Conservation (phyloP, 2,113 vertebrate genomes). For the Danio rerio region DNA sequence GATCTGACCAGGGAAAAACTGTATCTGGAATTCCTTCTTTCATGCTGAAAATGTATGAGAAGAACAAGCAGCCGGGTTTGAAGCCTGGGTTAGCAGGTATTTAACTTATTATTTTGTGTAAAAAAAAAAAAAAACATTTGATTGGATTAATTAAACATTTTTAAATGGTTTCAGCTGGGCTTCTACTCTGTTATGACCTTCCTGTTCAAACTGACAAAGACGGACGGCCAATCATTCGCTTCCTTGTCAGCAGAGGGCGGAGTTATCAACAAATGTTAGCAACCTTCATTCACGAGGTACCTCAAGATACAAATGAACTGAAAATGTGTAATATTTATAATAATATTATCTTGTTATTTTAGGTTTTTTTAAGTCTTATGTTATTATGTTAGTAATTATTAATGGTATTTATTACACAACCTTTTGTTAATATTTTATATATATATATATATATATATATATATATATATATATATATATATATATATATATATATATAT, state of each 20-base stretch:
- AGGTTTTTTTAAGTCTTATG: too few relatives aligned
- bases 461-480: too few relatives aligned
- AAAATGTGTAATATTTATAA: too few relatives aligned
- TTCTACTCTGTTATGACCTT: constrained; percentile 89
- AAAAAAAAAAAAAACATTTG: too few relatives aligned
- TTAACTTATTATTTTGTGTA: not conserved
- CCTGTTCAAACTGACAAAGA: constrained; percentile 87
- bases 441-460: too few relatives aligned
- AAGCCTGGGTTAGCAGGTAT: constrained; percentile 93
- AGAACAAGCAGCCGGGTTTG: constrained; percentile 93
- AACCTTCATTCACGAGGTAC: constrained; percentile 89
- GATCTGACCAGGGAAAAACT: constrained; percentile 86
- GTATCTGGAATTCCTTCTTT: constrained; percentile 88
- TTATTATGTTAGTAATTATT: too few relatives aligned
- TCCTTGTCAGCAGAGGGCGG: constrained; percentile 85
- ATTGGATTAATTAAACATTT: not conserved
- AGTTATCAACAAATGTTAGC: constrained; percentile 89
- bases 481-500: too few relatives aligned
- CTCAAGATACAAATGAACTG: too few relatives aligned
- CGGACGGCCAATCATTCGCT: constrained; percentile 84
- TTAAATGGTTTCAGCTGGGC: constrained; percentile 79
- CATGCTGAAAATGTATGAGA: constrained; percentile 92
- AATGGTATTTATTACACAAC: too few relatives aligned
- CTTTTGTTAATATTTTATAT: too few relatives aligned
- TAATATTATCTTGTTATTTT: too few relatives aligned